A percentile compares a stretch with the other conserved stretches of the same genome.
Conservation (phyloP, 2,797 vertebrate species). For the Sebastes dallii region DNA sequence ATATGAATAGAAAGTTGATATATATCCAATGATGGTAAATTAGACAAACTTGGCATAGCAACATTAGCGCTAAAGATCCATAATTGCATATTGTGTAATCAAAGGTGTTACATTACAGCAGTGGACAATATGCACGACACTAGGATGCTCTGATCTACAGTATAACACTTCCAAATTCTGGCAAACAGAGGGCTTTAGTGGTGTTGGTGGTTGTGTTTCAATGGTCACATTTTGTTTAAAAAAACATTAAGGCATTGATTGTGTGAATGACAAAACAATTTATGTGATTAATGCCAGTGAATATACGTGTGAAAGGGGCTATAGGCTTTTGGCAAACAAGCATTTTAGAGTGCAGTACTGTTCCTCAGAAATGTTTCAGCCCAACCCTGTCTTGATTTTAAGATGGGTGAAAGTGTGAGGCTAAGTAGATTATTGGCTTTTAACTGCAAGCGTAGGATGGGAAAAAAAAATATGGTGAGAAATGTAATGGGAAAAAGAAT, state of each 20-base stretch:
- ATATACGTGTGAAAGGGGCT: neutral
- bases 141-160: neutral
- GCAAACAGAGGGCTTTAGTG: neutral
- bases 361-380: conserved; percentile 23
- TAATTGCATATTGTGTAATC: conserved; percentile 17
- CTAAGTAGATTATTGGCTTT: conserved; percentile 59
- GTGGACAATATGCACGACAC: neutral
- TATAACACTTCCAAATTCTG: neutral
- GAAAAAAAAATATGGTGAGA: conserved; percentile 45
- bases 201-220: neutral
- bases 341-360: neutral
- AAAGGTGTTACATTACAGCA: conserved; percentile 20
- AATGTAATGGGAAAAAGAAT: conserved; percentile 63
- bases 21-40: neutral
- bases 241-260: neutral
- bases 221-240: neutral
- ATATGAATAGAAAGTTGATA: neutral
- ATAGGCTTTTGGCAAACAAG: conserved; percentile 2
- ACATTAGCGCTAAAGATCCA: neutral
- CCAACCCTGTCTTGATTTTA: conserved; percentile 19
- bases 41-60: neutral
- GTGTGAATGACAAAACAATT: neutral
- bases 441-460: conserved; percentile 50
- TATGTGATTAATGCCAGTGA: neutral
- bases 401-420: conserved; percentile 4